phyloP scores from a whole-genome alignment of 2,888 invertebrate genomes.

The Himalopsyche kuldschensis region DNA sequence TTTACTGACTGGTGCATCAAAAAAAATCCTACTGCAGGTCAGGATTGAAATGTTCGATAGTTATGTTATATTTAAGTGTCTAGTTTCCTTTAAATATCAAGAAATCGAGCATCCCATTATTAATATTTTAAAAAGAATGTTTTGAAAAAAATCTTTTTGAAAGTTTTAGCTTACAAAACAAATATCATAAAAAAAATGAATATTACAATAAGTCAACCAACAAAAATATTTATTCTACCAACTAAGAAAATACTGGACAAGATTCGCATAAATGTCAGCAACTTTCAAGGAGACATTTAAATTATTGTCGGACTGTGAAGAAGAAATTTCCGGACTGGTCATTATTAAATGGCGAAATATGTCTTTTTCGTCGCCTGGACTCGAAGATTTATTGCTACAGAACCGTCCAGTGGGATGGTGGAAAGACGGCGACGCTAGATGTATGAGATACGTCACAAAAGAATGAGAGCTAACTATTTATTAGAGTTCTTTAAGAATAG shows the following conservation, averaged over 20 bases:
- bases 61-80: no score
- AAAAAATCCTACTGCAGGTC: no score
- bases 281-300: neutral
- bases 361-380: neutral
- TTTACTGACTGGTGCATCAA: no score
- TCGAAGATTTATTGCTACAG: slow-evolving; percentile 4
- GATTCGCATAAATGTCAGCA: neutral
- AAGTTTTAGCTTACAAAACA: no score
- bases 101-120: no score
- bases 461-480: neutral
- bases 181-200: no score
- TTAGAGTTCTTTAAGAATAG: neutral
- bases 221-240: neutral
- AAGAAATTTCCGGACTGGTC: neutral
- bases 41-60: no score
- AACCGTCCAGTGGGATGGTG: neutral
- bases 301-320: neutral
- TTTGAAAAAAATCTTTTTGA: no score
- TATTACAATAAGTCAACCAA: neutral
- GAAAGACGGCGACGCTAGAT: neutral
- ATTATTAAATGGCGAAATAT: slow-evolving; percentile 4
- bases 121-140: no score
- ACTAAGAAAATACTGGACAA: neutral
- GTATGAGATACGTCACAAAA: neutral
- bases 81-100: no score